Evolutionary conservation across 2,113 vertebrate genomes (phyloP).

Genomic region (Ranitomeya variabilis): DNA sequence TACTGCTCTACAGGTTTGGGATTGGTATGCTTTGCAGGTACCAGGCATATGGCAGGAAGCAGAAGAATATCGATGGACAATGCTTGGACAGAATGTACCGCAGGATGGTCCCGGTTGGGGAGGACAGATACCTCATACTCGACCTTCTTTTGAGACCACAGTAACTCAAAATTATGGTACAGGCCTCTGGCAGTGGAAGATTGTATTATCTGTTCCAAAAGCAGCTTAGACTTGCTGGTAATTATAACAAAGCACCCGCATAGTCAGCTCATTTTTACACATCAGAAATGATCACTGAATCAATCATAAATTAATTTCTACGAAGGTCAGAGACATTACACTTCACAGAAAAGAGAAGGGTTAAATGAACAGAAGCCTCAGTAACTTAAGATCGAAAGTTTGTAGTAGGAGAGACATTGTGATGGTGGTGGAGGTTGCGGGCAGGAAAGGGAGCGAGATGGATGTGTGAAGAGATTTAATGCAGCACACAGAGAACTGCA

Average conservation of each 20-base stretch:
- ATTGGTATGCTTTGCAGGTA: background rate
- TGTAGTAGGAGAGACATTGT: background rate
- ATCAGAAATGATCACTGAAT: background rate
- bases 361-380: background rate
- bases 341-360: background rate
- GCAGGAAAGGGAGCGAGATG: background rate
- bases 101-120: background rate
- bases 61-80: background rate
- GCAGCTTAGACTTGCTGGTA: background rate
- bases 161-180: background rate
- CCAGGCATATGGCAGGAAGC: background rate
- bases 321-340: background rate
- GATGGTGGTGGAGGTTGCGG: background rate
- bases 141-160: background rate
- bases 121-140: background rate
- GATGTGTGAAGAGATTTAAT: background rate
- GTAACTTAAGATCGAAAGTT: slow-evolving; percentile 16
- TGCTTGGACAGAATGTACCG: no score
- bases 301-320: background rate
- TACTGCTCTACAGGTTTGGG: background rate
- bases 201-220: background rate
- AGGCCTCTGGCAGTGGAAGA: background rate
- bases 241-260: background rate
- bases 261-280: background rate
- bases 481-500: slow-evolving; percentile 53